Conservation (phyloP, 1,140 invertebrate species). For the Cryptotermes secundus region DNA sequence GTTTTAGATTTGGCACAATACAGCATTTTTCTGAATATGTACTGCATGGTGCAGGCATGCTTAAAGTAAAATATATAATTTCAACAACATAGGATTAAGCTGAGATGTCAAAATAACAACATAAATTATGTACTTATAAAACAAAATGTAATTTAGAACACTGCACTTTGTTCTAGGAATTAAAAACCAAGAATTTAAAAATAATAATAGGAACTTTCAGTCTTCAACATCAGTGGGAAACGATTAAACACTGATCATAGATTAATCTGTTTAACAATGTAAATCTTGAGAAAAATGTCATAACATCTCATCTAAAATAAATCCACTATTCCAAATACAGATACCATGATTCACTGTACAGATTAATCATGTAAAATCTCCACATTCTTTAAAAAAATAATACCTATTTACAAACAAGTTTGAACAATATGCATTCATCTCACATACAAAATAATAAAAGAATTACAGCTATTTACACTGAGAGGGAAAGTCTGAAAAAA, state of each 20-base stretch:
- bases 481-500: background rate
- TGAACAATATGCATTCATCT: background rate
- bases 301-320: background rate
- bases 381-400: conserved; percentile 6
- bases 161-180: background rate
- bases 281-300: background rate
- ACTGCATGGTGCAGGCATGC: background rate
- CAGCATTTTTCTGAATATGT: background rate
- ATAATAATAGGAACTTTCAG: background rate
- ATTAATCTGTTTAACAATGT: background rate
- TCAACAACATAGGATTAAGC: background rate
- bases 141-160: background rate
- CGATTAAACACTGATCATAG: background rate
- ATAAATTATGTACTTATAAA: background rate
- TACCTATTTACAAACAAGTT: background rate
- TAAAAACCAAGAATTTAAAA: background rate
- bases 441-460: background rate
- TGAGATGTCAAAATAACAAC: background rate
- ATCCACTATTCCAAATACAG: background rate
- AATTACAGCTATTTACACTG: background rate
- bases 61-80: background rate
- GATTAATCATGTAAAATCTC: background rate
- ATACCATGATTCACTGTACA: background rate
- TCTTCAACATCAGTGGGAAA: background rate
- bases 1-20: background rate